Percentiles rank a stretch among this genome's conserved stretches.
Conservation (phyloP, 2,113 vertebrate genomes). For the Gymnogyps californianus region DNA sequence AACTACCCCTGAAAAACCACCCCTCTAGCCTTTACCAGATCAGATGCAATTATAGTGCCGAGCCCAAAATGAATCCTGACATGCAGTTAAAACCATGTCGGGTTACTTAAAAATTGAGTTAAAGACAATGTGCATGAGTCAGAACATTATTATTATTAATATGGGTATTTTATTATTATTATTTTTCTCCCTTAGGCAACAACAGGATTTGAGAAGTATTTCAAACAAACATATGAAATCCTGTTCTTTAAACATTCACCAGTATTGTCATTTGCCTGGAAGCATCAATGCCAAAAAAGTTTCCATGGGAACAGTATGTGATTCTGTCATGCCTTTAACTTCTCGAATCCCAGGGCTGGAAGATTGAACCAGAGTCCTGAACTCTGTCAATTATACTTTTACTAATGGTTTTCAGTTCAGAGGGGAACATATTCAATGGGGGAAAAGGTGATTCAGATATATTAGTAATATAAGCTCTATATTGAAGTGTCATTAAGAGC, state of each 20-base stretch:
- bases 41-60: neutral
- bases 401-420: neutral
- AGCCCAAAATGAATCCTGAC: neutral
- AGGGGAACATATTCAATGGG: neutral
- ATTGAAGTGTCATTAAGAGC: neutral
- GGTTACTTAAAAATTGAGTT: neutral
- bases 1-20: neutral
- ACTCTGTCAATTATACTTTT: neutral
- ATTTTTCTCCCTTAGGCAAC: neutral
- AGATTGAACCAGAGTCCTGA: neutral
- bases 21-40: neutral
- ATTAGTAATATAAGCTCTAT: neutral
- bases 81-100: neutral
- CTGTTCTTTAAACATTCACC: neutral
- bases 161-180: neutral
- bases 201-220: neutral
- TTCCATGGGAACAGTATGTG: slow-evolving; percentile 38
- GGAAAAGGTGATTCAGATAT: neutral
- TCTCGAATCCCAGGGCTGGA: neutral
- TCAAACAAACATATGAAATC: neutral
- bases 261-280: slow-evolving; percentile 4
- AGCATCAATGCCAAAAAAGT: slow-evolving; percentile 29
- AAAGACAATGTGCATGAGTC: neutral
- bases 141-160: neutral
- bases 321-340: neutral